These are phyloP conservation scores for Alectoris magna DNA, from an alignment of 2,797 vertebrate genomes.

Conservation along the genomic window DNA sequence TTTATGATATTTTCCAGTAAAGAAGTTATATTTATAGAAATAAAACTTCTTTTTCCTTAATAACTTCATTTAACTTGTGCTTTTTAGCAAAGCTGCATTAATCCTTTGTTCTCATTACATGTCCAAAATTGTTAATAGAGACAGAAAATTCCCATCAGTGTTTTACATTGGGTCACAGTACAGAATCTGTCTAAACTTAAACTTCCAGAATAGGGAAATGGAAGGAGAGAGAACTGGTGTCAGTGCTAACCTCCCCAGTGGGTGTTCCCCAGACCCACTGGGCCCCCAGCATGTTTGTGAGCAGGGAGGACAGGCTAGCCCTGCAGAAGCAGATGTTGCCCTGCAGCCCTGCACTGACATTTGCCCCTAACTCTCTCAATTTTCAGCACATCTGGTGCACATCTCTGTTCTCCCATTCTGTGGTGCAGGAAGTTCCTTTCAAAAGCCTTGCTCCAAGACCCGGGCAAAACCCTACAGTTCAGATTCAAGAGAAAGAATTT, in stretches of 20 bases:
- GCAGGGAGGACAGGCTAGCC: not conserved
- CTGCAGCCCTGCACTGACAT: not conserved
- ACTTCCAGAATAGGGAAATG: not conserved
- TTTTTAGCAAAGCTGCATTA: slow-evolving; percentile 20
- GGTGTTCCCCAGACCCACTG: not conserved
- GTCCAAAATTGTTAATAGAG: not conserved
- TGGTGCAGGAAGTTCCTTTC: not conserved
- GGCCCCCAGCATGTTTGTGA: not conserved
- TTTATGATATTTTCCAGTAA: not conserved
- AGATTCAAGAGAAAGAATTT: not conserved
- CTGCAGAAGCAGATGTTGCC: not conserved
- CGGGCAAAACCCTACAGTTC: not conserved
- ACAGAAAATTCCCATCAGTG: not conserved
- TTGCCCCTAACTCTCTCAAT: not conserved
- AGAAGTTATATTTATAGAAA: not conserved
- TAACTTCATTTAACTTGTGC: slow-evolving; percentile 5
- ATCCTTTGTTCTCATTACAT: not conserved
- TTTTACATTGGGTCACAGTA: not conserved
- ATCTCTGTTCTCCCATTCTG: not conserved
- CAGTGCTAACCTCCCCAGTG: not conserved
- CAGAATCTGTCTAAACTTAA: not conserved
- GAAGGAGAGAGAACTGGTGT: not conserved
- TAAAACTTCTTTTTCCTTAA: not conserved
- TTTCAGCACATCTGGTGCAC: not conserved
- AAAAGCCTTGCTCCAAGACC: not conserved